Evolutionary conservation across 2,888 invertebrate species (phyloP), one percentile per base, ranked within the genome.

Genomic region (Anthrax anthrax): DNA sequence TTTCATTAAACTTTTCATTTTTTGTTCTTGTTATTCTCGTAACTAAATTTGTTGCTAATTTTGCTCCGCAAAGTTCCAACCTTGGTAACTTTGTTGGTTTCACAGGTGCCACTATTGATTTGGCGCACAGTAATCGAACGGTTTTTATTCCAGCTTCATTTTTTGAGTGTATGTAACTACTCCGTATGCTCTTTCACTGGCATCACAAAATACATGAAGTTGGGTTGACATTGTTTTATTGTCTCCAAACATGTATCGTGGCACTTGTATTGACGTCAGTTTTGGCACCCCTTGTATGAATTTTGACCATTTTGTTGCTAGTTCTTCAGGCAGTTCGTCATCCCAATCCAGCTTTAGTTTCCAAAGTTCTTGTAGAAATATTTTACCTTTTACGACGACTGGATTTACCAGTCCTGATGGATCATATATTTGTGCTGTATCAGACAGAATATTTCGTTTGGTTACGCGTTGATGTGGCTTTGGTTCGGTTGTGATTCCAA

Each of bases 71-170:
- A 17, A 59, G 44, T 27, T 56, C 54, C 10, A 58, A 40, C 16
- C 56, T 43, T 8, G 56, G 54, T 19, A 58, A 48, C 1, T 55
- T 51, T 10, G 50, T 42, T 9, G 41, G 36, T 37, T 55, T 57
- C 2, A 40, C 14, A 18, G 49, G 49, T 14, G 47, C 46, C 10
- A 51, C 46, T 29, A 38, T 39, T 14, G 49, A 49, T 39, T 51
- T 51, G 19, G 47, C 34, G 23, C 46, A 46, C 4, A 46, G 37
- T 16, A 46, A 23, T 8, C 19, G n/a, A 16, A 9, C 18, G 5
- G 5, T 16, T 9, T 17, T 18, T 12, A 17, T 12, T 16, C 18
- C 37, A 4, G 10, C 6, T 8, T 16, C 6, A 16, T 38, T 18
- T 4, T 6, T 18, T 10, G 36, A 39, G 17, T 49, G 27, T 8